Percentiles rank a stretch among this genome's conserved stretches.
These are phyloP conservation scores for Actenoides lindsayi DNA, from an alignment of 2,113 vertebrate species.

Conservation along the genomic window DNA sequence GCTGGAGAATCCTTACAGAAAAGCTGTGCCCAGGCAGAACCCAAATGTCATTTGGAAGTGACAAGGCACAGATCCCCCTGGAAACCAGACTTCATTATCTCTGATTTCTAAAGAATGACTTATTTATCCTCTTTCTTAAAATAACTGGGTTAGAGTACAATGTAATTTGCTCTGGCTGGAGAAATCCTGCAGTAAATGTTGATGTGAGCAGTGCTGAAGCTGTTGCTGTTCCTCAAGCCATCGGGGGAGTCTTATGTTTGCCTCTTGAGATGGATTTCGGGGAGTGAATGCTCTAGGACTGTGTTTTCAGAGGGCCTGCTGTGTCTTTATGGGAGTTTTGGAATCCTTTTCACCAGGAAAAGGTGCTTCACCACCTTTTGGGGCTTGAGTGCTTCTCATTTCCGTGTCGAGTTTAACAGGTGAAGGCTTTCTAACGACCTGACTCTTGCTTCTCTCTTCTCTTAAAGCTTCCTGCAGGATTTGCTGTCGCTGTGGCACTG, in stretches of 20 bases:
- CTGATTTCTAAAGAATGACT: background rate
- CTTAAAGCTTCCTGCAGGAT: constrained; percentile 84
- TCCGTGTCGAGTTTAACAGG: background rate
- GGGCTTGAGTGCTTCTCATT: background rate
- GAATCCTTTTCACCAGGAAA: background rate
- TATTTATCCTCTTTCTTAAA: constrained; percentile 30
- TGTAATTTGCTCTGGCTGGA: background rate
- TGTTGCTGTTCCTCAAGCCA: background rate
- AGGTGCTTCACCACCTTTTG: background rate
- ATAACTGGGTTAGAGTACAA: background rate
- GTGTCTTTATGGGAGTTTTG: background rate
- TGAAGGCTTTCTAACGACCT: background rate
- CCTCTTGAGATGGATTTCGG: background rate
- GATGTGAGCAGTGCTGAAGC: background rate
- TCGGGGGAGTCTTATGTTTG: background rate
- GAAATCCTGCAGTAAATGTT: background rate
- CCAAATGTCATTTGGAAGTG: background rate
- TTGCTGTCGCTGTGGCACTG: constrained; percentile 91
- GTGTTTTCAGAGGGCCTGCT: background rate
- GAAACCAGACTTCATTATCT: constrained; percentile 28
- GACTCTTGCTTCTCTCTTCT: background rate
- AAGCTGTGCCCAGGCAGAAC: background rate
- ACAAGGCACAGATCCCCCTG: background rate
- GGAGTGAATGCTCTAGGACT: background rate
- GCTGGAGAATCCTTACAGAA: background rate